A percentile compares a stretch with the other conserved stretches of the same genome.
These are phyloP conservation scores for Lasioglossum albipes DNA, from an alignment of 1,140 invertebrate species.

Conservation along the genomic window DNA sequence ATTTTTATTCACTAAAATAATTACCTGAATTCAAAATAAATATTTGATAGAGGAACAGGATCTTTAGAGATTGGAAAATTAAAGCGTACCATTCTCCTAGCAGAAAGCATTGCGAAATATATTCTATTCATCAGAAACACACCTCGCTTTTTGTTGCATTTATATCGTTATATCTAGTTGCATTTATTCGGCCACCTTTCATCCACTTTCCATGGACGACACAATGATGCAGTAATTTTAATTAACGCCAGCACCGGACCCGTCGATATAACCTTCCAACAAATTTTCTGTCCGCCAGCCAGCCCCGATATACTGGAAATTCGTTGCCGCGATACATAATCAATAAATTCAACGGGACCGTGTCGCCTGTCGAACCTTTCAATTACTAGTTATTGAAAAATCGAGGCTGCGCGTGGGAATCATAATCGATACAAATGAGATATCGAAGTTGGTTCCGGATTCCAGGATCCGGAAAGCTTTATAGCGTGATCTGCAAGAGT, in stretches of 20 bases:
- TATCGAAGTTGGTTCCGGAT: background rate
- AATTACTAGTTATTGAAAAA: slow-evolving; percentile 10
- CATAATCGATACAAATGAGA: background rate
- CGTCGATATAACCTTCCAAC: background rate
- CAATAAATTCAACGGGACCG: background rate
- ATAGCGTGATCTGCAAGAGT: background rate
- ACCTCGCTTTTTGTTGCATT: no score
- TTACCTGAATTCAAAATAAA: no score
- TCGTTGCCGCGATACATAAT: background rate
- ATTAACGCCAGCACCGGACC: background rate
- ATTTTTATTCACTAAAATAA: no score
- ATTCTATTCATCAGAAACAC: no score
- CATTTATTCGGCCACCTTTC: background rate
- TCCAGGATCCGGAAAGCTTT: background rate
- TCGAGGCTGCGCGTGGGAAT: no score
- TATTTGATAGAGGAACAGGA: no score
- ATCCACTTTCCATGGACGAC: background rate
- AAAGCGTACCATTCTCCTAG: no score
- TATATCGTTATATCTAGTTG: no score
- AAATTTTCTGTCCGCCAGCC: background rate
- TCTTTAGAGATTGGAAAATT: no score
- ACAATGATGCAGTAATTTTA: slow-evolving; percentile 21
- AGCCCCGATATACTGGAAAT: background rate
- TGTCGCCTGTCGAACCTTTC: background rate
- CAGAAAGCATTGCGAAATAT: no score